Evolutionary conservation across 2,113 vertebrate species (phyloP).

Genomic region (Regulus satrapa): DNA sequence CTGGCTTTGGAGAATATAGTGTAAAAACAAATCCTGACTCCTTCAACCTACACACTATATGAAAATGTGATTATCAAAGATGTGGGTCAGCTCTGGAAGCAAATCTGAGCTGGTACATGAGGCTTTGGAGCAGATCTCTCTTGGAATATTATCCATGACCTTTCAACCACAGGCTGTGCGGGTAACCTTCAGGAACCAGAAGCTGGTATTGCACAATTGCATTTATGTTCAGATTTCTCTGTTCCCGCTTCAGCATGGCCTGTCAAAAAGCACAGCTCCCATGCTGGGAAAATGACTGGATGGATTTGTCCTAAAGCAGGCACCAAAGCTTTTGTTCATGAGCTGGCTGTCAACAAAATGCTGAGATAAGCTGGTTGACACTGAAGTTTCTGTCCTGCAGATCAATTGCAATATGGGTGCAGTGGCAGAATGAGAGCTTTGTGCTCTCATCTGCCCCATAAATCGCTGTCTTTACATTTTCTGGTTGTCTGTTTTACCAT

Average conservation of each 20-base stretch:
- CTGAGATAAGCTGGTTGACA: conserved; percentile 25
- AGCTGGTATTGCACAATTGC: neutral
- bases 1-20: neutral
- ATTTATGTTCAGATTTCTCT: neutral
- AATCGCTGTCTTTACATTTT: conserved; percentile 19
- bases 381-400: conserved; percentile 8
- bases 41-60: fast-evolving
- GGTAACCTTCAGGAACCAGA: neutral
- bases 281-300: neutral
- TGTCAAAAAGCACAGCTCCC: neutral
- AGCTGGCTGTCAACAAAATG: conserved; percentile 21
- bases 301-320: neutral
- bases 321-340: conserved; percentile 5
- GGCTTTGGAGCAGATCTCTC: neutral
- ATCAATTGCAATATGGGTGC: neutral
- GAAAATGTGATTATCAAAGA: neutral
- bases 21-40: neutral
- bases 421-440: neutral
- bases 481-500: neutral
- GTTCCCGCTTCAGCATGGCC: neutral
- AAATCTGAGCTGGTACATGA: neutral
- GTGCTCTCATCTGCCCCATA: neutral
- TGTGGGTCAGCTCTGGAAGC: neutral
- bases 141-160: neutral
- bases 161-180: neutral